Conservation (phyloP, 2,797 vertebrate species). For the Hemibagrus guttatus region DNA sequence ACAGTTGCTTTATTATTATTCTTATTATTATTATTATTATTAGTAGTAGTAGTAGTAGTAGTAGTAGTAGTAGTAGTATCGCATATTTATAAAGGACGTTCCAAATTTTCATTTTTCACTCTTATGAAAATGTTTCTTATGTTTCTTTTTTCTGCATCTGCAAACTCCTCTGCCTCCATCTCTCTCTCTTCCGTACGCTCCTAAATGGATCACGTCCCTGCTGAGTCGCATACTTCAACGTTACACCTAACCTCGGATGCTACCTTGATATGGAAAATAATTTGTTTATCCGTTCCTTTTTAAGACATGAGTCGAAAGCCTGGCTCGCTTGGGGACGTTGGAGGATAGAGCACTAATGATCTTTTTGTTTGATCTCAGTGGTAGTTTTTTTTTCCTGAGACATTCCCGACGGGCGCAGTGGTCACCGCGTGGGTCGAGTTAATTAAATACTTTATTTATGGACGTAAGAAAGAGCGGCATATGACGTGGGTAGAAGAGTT, state of each 20-base stretch:
- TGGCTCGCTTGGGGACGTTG: not conserved
- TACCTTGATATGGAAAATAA: slow-evolving; percentile 27
- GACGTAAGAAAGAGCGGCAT: slow-evolving; percentile 15
- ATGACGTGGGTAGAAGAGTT: not conserved
- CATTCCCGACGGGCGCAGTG: slow-evolving; percentile 14
- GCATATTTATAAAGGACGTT: not conserved
- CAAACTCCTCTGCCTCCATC: not conserved
- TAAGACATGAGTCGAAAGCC: slow-evolving; percentile 30
- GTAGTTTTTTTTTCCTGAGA: not conserved
- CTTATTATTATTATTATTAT: not conserved
- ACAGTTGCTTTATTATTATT: not conserved
- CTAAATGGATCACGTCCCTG: slow-evolving; percentile 9
- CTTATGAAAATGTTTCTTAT: not conserved
- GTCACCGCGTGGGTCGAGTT: slow-evolving; percentile 36
- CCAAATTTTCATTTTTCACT: not conserved
- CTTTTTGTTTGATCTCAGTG: slow-evolving; percentile 46
- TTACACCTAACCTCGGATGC: not conserved
- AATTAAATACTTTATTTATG: slow-evolving; percentile 44
- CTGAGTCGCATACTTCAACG: slow-evolving; percentile 1
- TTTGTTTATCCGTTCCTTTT: slow-evolving; percentile 26
- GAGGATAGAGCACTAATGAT: slow-evolving; percentile 49
- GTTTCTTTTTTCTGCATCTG: not conserved
- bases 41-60: not conserved
- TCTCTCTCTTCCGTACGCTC: not conserved
- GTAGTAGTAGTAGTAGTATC: not conserved